A percentile compares a stretch with the other conserved stretches of the same genome.
These are phyloP conservation scores for Glyptemys insculpta DNA, from an alignment of 2,797 vertebrate genomes.

Conservation along the genomic window DNA sequence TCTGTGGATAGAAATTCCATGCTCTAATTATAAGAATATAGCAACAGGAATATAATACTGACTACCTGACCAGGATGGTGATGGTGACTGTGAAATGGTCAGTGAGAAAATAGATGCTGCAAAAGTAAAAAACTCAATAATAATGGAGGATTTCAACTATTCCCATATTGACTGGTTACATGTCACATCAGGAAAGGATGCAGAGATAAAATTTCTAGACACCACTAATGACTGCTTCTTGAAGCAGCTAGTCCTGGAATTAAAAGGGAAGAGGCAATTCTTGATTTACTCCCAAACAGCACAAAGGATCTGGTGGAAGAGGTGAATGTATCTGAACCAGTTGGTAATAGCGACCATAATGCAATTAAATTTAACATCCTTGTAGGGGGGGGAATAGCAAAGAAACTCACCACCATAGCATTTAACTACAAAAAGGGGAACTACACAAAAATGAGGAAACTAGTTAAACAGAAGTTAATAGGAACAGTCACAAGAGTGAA, in stretches of 20 bases:
- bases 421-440: not conserved
- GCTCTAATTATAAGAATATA: not conserved
- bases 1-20: not conserved
- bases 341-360: not conserved
- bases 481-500: not conserved
- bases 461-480: not conserved
- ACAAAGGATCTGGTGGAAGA: not conserved
- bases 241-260: not conserved
- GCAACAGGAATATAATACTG: not conserved
- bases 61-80: not conserved
- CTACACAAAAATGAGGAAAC: not conserved
- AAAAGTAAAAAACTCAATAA: not conserved
- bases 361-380: not conserved
- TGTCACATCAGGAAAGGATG: not conserved
- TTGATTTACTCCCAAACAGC: not conserved
- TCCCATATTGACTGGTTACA: not conserved
- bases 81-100: too few species aligned
- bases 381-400: not conserved
- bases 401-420: not conserved
- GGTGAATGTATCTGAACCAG: not conserved
- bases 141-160: not conserved
- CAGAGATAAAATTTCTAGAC: not conserved
- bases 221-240: not conserved
- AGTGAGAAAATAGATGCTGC: not conserved
- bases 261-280: not conserved